Evolutionary conservation across 1,140 invertebrate species (phyloP), one percentile per base, ranked within the genome.

Genomic region (Scylla paramamosain): DNA sequence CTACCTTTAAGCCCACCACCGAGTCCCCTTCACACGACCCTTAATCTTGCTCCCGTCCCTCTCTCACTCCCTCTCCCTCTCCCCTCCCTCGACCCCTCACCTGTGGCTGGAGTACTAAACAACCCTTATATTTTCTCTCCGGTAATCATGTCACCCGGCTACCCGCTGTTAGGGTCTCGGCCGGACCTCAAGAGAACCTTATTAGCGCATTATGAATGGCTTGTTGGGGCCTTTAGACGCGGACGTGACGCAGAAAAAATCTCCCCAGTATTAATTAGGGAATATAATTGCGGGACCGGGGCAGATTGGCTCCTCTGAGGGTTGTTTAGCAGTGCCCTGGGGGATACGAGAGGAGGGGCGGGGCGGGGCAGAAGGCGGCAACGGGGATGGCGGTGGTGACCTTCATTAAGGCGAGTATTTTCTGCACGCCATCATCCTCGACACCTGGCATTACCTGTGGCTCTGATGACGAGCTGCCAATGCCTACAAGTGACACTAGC

Each of bases 191-290:
- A 20, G 67, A 77, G 25, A 77, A 77, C 67, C 67, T 77, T 77
- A 77, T 77, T 77, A 77, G 67, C 67, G 67, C 67, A 77, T 77
- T 77, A 77, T 77, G 67, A 77, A 77, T 77, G 67, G 67, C 67
- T 77, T 77, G 20, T 77, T 77, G 67, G 67, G 67, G 67, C 67
- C 25, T n/a, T 77, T n/a, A 77, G 67, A 77, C 67, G 67, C 67
- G 25, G 67, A 77, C 67, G 67, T 77, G 67, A 77, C 67, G 67
- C 67, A 77, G 67, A 77, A 77, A 77, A 77, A 77, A 77, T 77
- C 67, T 77, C 67, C 67, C 67, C 67, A 77, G 67, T 77, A 77
- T 77, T 77, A 77, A 77, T 77, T 77, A 77, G 67, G 67, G 67
- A 77, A n/a, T 77, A 77, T 77, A 77, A 77, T 77, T 77, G 67